Evolutionary conservation across 2,113 vertebrate species (phyloP), one percentile per base, ranked within the genome.

Genomic region (Rhabdomys dilectus): DNA sequence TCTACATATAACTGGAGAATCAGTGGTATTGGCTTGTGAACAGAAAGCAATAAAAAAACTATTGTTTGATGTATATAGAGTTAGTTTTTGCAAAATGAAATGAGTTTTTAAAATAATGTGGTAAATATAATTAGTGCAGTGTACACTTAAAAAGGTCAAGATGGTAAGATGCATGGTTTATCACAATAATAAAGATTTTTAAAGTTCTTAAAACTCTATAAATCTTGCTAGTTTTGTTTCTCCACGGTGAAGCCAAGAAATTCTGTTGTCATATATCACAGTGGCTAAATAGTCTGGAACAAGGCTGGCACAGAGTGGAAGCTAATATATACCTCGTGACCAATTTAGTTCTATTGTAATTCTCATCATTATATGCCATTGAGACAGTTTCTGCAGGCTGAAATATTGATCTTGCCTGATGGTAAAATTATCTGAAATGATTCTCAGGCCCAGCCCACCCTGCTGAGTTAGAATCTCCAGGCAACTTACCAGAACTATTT

Each of bases 401-500:
- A 70, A 66, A 86, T 66, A 22, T 51, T 56, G 80, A 75, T 89
- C 53, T 89, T 92, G 39, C 10, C 31, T 39, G 15, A 81, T 68
- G 39, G 68, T 62, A 92, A 78, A 86, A 93, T 93, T 80, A 77
- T 19, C 31, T 42, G 85, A 76, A 89, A 81, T 56, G 51, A 77
- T 70, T 94, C 73, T 31, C 68, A 76, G 34, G 56, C 70, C 24
- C 85, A 56, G 58, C n/a, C 84, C 51, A 95, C 56, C 72, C 51
- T 72, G 48, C 29, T 94, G 85, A 95, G 95, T 70, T 64, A 70
- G 39, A 86, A 78, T 85, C 88, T 89, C 53, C 34, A 93, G 76
- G 64, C 13, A 89, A 45, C 66, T 93, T 91, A 48, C 53, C 36
- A 66, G 36, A 8, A 80, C 56, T 75, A 48, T 60, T 88, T 95